Conservation (phyloP, 1,140 invertebrate genomes). For the Papilio dardanus region DNA sequence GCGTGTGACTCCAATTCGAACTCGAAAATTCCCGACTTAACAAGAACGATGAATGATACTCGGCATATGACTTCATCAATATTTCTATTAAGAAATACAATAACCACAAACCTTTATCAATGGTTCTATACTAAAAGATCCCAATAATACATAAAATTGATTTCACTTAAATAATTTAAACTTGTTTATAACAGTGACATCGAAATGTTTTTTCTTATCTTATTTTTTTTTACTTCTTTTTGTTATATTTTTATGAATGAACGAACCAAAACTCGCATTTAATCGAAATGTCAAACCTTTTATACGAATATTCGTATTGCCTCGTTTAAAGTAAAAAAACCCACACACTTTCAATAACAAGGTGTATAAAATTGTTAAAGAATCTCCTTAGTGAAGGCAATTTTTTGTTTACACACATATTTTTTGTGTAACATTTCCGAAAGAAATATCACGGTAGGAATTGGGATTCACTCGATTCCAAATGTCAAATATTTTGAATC, state of each 20-base stretch:
- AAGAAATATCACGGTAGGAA: slow-evolving; percentile 33
- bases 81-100: slow-evolving; percentile 3
- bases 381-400: slow-evolving; percentile 29
- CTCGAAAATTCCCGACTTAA: neutral
- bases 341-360: slow-evolving; percentile 36
- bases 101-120: too few species aligned
- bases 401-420: slow-evolving; percentile 33
- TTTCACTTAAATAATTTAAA: neutral
- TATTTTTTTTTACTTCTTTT: neutral
- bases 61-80: neutral
- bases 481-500: slow-evolving; percentile 38
- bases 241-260: slow-evolving; percentile 25
- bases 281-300: slow-evolving; percentile 31
- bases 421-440: slow-evolving; percentile 31
- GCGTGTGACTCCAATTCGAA: slow-evolving; percentile 1
- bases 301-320: slow-evolving; percentile 31
- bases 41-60: neutral
- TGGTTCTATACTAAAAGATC: too few species aligned
- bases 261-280: slow-evolving; percentile 18
- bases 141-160: neutral
- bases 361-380: slow-evolving; percentile 37
- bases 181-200: neutral
- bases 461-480: slow-evolving; percentile 2
- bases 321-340: slow-evolving; percentile 36
- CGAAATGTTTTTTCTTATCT: neutral